Evolutionary conservation across 2,113 vertebrate species (phyloP), one percentile per base, ranked within the genome.

Genomic region (Brachypodius melanocephalos): DNA sequence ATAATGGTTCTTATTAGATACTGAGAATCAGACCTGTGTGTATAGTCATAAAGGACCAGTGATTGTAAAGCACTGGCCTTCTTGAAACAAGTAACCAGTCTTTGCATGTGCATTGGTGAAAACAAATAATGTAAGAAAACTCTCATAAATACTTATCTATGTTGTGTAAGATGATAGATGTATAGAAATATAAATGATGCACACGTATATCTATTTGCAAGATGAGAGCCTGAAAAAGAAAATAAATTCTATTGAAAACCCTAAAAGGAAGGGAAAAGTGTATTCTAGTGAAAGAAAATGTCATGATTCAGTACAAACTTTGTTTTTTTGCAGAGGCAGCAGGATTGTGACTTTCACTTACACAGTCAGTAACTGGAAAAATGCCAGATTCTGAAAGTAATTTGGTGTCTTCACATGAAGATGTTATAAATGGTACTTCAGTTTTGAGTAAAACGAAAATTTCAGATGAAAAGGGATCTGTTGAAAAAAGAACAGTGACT

Each of bases 341-440:
- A 68, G 67, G 57, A 93, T 31, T 85, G 87, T 77, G 89, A 90
- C 8, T 79, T 90, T 58, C 34, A 48, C n/a, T 78, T 89, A 28
- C 31, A 49, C 12, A 4, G 46, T 29, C 85, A 66, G 49, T 34
- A 74, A 26, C 62, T 79, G 85, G 58, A 80, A 67, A 34, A 92
- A 97, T 98, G 98, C 75, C 89, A 36, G 58, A 61, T 72, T 91
- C 83, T 78, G 20, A 85, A 54, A 93, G 78, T 51, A 95, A 84
- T 52, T 71, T 73, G 59, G n/a, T 84, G 34, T 59, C 88, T 63
- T 88, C 85, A 17, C 36, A 17, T 42, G 51, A 76, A 24, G 20
- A 29, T 46, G 12, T 45, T 34, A 31, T 3, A 24, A 94, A 85
- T 58, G 59, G 85, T 38, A 24, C 79, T 58, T 91, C 96, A 68